Conservation (phyloP, 2,113 vertebrate species). For the Aleadryas rufinucha region DNA sequence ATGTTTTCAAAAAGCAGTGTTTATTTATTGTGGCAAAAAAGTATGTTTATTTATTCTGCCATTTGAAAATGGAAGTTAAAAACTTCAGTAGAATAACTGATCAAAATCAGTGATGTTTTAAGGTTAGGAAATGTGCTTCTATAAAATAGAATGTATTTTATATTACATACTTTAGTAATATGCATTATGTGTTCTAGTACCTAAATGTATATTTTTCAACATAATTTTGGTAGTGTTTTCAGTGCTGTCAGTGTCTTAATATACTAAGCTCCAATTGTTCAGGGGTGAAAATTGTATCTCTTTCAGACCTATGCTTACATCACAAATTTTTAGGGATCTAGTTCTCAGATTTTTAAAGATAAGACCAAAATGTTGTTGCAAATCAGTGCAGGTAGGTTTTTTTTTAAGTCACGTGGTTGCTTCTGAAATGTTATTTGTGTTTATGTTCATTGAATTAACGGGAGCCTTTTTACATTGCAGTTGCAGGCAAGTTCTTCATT, state of each 20-base stretch:
- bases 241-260: not conserved
- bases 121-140: not conserved
- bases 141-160: not conserved
- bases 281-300: not conserved
- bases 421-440: not conserved
- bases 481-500: not conserved
- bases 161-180: not conserved
- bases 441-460: not conserved
- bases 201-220: not conserved
- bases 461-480: conserved; percentile 15
- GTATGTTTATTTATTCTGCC: not conserved
- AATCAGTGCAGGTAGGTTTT: not conserved
- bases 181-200: not conserved
- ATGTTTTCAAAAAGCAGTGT: not conserved
- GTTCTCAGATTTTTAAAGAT: not conserved
- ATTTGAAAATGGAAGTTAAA: not conserved
- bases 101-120: not conserved
- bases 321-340: not conserved
- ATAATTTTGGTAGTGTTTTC: not conserved
- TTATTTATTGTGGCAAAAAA: not conserved
- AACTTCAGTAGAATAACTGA: not conserved
- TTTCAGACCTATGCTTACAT: not conserved
- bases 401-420: not conserved
- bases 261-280: not conserved
- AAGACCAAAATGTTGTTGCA: not conserved